Percentiles rank a stretch among this genome's conserved stretches.
Evolutionary conservation across 2,797 vertebrate genomes (phyloP).

Genomic region (Antrozous pallidus): DNA sequence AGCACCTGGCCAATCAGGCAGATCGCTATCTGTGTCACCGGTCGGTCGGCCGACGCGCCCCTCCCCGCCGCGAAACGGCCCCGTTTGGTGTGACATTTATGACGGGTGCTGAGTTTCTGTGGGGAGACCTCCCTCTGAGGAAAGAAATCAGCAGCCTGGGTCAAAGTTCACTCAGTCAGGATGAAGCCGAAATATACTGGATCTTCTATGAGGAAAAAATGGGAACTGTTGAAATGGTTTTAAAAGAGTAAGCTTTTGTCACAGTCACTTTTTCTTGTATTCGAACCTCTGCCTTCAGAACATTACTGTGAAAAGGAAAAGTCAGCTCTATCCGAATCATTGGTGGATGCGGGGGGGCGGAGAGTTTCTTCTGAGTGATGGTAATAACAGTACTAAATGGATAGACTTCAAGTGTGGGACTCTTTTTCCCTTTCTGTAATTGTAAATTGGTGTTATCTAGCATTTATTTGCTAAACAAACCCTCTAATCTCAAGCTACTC

Average conservation of each 20-base stretch:
- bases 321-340: not conserved
- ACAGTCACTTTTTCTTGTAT: not conserved
- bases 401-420: not conserved
- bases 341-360: not conserved
- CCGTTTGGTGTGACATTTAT: not conserved
- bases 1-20: not conserved
- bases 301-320: not conserved
- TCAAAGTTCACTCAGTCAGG: not conserved
- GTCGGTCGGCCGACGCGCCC: not conserved
- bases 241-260: not conserved
- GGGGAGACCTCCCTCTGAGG: not conserved
- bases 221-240: slow-evolving; percentile 3
- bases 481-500: not conserved
- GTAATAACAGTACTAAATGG: not conserved
- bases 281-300: not conserved
- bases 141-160: not conserved
- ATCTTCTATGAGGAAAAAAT: not conserved
- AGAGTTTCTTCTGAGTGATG: not conserved
- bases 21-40: not conserved
- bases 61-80: not conserved
- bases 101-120: not conserved
- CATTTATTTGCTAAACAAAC: not conserved
- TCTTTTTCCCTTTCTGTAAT: not conserved
- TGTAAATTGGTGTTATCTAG: not conserved
- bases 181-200: slow-evolving; percentile 2